Base-by-base conservation (phyloP, 2,797 vertebrate genomes). In the Margarornis squamiger region DNA sequence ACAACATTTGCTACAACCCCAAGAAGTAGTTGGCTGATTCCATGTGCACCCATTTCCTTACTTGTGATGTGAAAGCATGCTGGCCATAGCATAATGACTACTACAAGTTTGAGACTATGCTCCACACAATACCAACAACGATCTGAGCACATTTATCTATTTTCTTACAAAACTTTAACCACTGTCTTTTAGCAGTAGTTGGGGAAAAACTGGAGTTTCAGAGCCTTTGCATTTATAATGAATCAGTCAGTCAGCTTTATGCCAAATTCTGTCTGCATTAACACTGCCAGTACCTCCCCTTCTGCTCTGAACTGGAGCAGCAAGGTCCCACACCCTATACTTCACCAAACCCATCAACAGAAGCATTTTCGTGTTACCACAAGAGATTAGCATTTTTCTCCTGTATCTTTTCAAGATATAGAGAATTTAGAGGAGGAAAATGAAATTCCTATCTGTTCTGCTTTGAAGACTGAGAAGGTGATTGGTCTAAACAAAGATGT, bases 81-180 rank as follows among this genome's bases (percentile, higher is more conserved):
- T 12, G 24, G 12, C 27, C 49, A 59, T 5, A 80, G 45, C 55
- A 39, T 6, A 36, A 34, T 1, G 4, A 3, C 41, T 65, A 36
- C n/a, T 22, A 11, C 0, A 1, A 70, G 22, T 23, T 29, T 7
- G 6, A 71, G 30, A 62, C 22, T 21, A 11, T 2, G 5, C 18
- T 65, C n/a, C 30, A 27, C 45, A 70, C 4, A 2, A 61, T 4
- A 63, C 5, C 8, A 45, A 7, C 7, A n/a, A 51, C 0, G 6
- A 55, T 12, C 36, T 55, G 21, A 73, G 38, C 34, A 82, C 61
- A 67, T 22, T 18, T 10, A 48, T 3, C 39, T 45, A 34, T 10
- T 21, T 75, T 38, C 70, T 71, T 38, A 66, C 5, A 41, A 6
- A 74, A 63, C 27, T 73, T 67, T 3, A 90, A 43, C 32, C 5